phyloP scores from a whole-genome alignment of 2,888 invertebrate genomes.

The Zhengitettix transpicula region DNA sequence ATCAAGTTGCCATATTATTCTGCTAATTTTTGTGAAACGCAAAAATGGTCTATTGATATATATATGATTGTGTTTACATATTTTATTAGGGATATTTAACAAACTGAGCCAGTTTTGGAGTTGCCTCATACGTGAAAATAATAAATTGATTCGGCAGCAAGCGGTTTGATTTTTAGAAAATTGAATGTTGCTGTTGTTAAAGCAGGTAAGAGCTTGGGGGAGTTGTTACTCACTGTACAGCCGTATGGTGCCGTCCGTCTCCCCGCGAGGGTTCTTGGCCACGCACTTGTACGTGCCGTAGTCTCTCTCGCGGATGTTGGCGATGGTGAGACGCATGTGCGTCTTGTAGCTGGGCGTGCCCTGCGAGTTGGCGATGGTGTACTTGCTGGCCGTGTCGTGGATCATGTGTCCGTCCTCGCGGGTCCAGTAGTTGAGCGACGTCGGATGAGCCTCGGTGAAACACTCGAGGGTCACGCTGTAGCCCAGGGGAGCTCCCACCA shows the following conservation, averaged over 20 bases:
- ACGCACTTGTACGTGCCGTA: slow-evolving; percentile 79
- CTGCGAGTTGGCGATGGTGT: slow-evolving; percentile 43
- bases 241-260: slow-evolving; percentile 77
- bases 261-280: slow-evolving; percentile 79
- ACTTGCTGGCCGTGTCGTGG: slow-evolving; percentile 66
- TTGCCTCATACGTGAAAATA: no score
- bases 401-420: slow-evolving; percentile 78
- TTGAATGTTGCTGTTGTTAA: no score
- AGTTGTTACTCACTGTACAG: slow-evolving; percentile 59
- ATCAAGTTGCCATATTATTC: no score
- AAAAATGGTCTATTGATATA: no score
- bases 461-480: slow-evolving; percentile 76
- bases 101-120: no score
- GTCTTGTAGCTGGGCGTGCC: slow-evolving; percentile 64
- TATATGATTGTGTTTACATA: no score
- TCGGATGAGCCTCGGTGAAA: slow-evolving; percentile 79
- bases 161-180: no score
- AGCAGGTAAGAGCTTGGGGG: no score
- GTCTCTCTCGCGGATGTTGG: slow-evolving; percentile 57
- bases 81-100: no score
- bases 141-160: no score
- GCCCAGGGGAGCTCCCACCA: slow-evolving; percentile 69
- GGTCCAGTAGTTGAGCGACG: slow-evolving; percentile 82
- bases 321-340: slow-evolving; percentile 71
- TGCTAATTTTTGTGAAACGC: no score